Evolutionary conservation across 2,113 vertebrate species (phyloP).

Genomic region (Clinocottus analis): DNA sequence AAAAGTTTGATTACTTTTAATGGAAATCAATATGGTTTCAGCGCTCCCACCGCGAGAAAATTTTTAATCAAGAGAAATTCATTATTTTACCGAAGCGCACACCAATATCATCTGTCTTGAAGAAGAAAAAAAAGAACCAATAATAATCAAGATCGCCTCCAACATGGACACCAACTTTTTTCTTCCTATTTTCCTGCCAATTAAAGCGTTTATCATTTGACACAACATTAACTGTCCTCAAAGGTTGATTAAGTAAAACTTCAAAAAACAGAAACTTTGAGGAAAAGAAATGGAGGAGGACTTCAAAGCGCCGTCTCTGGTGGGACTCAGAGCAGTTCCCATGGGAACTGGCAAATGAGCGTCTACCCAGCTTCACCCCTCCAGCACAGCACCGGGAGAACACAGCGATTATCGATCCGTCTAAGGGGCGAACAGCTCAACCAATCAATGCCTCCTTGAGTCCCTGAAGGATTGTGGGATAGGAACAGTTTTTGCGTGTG

Average conservation of each 20-base stretch:
- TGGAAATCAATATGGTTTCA: slow-evolving; percentile 85
- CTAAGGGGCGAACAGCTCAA: slow-evolving; percentile 75
- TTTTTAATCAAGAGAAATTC: slow-evolving; percentile 83
- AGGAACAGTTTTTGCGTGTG: slow-evolving; percentile 10
- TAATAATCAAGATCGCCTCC: slow-evolving; percentile 47
- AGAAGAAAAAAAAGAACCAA: slow-evolving; percentile 47
- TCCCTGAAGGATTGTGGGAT: slow-evolving; percentile 68
- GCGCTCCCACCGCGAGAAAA: slow-evolving; percentile 66
- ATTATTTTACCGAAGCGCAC: slow-evolving; percentile 71
- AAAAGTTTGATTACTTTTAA: slow-evolving; percentile 86
- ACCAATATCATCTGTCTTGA: slow-evolving; percentile 20
- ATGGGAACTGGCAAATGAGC: slow-evolving; percentile 78
- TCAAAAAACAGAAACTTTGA: slow-evolving; percentile 54
- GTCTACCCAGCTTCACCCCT: slow-evolving; percentile 53
- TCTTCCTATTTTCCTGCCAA: slow-evolving; percentile 19
- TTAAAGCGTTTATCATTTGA: slow-evolving; percentile 45
- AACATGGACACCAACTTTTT: slow-evolving; percentile 15
- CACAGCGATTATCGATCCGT: slow-evolving; percentile 80
- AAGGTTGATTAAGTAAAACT: slow-evolving; percentile 57
- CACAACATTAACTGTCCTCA: slow-evolving; percentile 41
- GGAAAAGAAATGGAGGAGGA: slow-evolving; percentile 28
- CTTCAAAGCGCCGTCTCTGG: slow-evolving; percentile 53
- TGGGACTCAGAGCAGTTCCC: slow-evolving; percentile 69
- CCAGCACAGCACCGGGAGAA: slow-evolving; percentile 61
- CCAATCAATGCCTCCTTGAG: slow-evolving; percentile 81